These are phyloP conservation scores for Sinodicranocentrus sp. DNA, from an alignment of 2,888 invertebrate genomes.

Conservation along the genomic window DNA sequence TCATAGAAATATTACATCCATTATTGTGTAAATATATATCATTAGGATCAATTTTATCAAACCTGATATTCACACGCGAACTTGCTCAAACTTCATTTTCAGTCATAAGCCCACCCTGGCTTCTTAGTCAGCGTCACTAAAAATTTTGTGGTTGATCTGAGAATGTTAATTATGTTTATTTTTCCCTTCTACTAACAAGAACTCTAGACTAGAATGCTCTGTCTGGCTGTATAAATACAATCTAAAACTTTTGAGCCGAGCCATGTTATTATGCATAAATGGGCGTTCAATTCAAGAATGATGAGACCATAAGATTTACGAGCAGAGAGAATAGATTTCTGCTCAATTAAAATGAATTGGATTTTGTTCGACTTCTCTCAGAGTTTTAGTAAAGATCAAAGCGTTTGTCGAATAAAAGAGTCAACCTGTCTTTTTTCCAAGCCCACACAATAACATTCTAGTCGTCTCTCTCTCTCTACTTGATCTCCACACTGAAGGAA, in stretches of 20 bases:
- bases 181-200: slow-evolving; percentile 18
- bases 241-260: background rate
- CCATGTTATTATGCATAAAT: slow-evolving; percentile 27
- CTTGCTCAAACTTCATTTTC: background rate
- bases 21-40: no score
- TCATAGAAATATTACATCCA: no score
- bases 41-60: background rate
- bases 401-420: slow-evolving; percentile 30
- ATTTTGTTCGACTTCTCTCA: slow-evolving; percentile 31
- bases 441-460: slow-evolving; percentile 49
- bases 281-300: slow-evolving; percentile 37
- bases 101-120: no score
- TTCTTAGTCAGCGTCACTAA: no score
- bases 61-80: background rate
- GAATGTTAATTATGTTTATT: background rate
- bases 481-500: background rate
- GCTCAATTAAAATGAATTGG: slow-evolving; percentile 56
- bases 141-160: no score
- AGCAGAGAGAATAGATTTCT: slow-evolving; percentile 42
- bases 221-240: no score
- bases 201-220: no score
- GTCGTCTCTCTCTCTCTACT: slow-evolving; percentile 27
- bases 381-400: slow-evolving; percentile 17
- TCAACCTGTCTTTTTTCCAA: slow-evolving; percentile 43
- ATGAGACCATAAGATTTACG: slow-evolving; percentile 47